Evolutionary conservation across 2,888 invertebrate species (phyloP), one percentile per base, ranked within the genome.

Genomic region (Ametastegia equiseti): DNA sequence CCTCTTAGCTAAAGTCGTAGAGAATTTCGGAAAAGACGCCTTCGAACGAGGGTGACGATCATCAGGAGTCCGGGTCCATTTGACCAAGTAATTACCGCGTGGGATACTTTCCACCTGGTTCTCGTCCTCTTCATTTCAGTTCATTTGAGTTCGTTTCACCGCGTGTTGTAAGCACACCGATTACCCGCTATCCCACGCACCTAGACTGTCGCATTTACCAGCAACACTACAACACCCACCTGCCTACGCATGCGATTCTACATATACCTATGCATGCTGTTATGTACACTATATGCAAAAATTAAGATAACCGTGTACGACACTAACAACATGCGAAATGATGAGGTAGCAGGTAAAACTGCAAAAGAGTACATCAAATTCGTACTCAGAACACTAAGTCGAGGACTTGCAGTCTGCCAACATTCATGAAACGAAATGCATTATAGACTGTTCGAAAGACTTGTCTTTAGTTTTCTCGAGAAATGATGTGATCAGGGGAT

Each of bases 81-180:
- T 80, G 77, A 75, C 79, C 79, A 50, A 63, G 85, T 87, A 86
- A 88, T 87, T 88, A 86, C 85, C 84, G 84, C 85, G 87, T 88
- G 88, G 86, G 88, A 88, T 84, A 83, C 81, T 84, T 78, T 82
- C 84, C 87, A 86, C 85, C 81, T 84, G 85, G 60, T 78, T n/a
- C 50, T 9, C 27, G 42, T 57, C 42, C 78, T 13, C 60, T 42
- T 78, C 45, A 60, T 78, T 45, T 42, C 42, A 63, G 60, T 63
- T 63, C 23, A 60, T 78, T 78, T 42, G 78, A 60, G 78, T 78
- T 60, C 30, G 60, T 78, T 60, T 60, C 42, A 60, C 60, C 78
- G 27, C 50, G 75, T 75, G 75, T 75, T 19, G 19, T 23, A 36
- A 23, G 33, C 30, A 75, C 60, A 39, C 60, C 57, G 39, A 57